Evolutionary conservation across 2,888 invertebrate genomes (phyloP), one percentile per base, ranked within the genome.

Genomic region (Caenorhabditis panamensis): DNA sequence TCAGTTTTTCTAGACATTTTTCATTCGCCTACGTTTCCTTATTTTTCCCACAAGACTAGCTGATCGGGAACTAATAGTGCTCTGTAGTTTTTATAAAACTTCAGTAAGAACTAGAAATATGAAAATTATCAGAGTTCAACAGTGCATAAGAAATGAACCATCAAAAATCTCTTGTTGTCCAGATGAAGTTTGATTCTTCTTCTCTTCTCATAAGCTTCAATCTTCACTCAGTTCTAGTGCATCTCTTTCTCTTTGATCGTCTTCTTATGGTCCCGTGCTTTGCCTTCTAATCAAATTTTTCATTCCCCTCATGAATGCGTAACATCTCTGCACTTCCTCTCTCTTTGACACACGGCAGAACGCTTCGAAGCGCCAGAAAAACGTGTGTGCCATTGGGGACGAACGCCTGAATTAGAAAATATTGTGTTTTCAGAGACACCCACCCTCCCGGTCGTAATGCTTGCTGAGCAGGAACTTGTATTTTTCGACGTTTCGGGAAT

Each of bases 401-500:
- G 2, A 22, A 16, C 22, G 11, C 49, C n/a, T 49, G 18, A 41
- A 37, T 41, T 18, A 16, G 26, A 44, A 31, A 11, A 36, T 31
- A 28, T 47, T 47, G n/a, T 4, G 47, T 26, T 68, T 68, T 56
- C 66, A 67, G 66, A 54, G 22, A 44, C 31, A 4, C 16, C 18
- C 18, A 2, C n/a, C 26, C 26, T 4, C 5, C 31, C n/a, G 13
- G 28, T 24, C 20, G 37, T 20, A 36, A 66, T 69, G 77, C 71
- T 71, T 41, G 44, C 71, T 3, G 61, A 78, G 44, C 54, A 72
- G 31, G 72, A 58, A 16, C 54, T 79, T n/a, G 58, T 72, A 4
- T 79, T 56, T 67, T 67, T 61, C 54, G 67, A 79, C 36, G 56
- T 68, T 24, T 66, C 67, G 26, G 53, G 62, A 18, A 72, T 61